Evolutionary conservation across 2,888 invertebrate species (phyloP).

Genomic region (Amaurobius ferox): DNA sequence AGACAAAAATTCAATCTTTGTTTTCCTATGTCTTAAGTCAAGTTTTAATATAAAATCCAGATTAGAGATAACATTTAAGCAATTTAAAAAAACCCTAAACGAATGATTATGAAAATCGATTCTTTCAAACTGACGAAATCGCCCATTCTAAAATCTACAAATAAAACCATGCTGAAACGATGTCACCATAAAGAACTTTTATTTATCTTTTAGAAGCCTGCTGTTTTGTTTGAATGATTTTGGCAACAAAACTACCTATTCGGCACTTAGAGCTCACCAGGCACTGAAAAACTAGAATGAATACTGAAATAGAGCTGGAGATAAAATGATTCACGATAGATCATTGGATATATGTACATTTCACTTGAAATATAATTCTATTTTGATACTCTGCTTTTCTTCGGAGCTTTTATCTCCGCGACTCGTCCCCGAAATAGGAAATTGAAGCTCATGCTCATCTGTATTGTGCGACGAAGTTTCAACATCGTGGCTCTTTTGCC

Average conservation of each 20-base stretch:
- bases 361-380: background rate
- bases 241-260: constrained; percentile 11
- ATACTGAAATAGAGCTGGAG: background rate
- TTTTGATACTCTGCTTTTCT: background rate
- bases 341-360: background rate
- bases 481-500: background rate
- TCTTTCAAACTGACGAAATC: too few species aligned
- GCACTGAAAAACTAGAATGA: constrained; percentile 14
- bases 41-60: too few species aligned
- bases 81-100: too few species aligned
- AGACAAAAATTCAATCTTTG: too few species aligned
- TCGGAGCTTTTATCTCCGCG: too few species aligned
- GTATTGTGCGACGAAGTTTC: background rate
- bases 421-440: too few species aligned
- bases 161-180: too few species aligned
- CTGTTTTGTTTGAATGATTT: background rate
- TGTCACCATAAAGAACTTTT: background rate
- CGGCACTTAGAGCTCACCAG: constrained; percentile 14
- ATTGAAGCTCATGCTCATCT: background rate
- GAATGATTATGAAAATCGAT: too few species aligned
- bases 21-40: too few species aligned
- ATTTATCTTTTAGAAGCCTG: background rate
- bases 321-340: background rate
- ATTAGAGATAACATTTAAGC: too few species aligned
- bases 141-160: too few species aligned